Percentiles rank a stretch among this genome's conserved stretches.
Conservation (phyloP, 2,113 vertebrate genomes). For the Lycocorax pyrrhopterus region DNA sequence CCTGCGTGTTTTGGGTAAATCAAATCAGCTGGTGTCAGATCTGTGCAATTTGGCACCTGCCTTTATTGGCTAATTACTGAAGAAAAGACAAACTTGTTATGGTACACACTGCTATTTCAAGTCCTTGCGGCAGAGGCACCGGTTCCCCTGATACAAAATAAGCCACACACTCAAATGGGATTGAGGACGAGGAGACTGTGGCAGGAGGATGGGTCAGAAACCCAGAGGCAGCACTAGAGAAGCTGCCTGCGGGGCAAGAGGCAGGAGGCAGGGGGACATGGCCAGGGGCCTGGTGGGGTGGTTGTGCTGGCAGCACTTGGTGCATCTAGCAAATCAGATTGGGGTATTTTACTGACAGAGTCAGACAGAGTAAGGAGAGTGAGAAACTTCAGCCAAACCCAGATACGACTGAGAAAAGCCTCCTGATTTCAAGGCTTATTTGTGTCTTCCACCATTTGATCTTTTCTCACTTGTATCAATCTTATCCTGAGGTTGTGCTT, state of each 20-base stretch:
- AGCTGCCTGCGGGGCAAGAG: neutral
- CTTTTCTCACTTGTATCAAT: neutral
- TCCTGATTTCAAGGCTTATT: neutral
- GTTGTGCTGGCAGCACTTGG: too few relatives aligned
- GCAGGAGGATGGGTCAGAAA: neutral
- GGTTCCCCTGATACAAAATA: neutral
- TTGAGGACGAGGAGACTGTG: neutral
- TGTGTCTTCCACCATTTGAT: neutral
- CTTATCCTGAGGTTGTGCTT: neutral
- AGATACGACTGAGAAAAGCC: neutral
- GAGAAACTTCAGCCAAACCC: neutral
- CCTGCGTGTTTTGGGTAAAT: slow-evolving; percentile 55
- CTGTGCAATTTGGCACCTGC: slow-evolving; percentile 52
- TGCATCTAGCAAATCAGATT: neutral
- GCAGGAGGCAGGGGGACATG: neutral
- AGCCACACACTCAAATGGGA: neutral
- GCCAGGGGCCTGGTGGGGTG: neutral
- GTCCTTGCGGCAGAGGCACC: neutral
- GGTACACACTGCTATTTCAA: neutral
- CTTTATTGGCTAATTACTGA: slow-evolving; percentile 41
- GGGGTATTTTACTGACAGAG: neutral
- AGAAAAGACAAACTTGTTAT: slow-evolving; percentile 39
- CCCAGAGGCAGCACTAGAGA: neutral
- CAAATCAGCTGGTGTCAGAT: slow-evolving; percentile 47
- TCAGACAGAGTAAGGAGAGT: neutral